These are phyloP conservation scores for Gortyna flavago DNA, from an alignment of 2,888 invertebrate genomes.

Conservation along the genomic window DNA sequence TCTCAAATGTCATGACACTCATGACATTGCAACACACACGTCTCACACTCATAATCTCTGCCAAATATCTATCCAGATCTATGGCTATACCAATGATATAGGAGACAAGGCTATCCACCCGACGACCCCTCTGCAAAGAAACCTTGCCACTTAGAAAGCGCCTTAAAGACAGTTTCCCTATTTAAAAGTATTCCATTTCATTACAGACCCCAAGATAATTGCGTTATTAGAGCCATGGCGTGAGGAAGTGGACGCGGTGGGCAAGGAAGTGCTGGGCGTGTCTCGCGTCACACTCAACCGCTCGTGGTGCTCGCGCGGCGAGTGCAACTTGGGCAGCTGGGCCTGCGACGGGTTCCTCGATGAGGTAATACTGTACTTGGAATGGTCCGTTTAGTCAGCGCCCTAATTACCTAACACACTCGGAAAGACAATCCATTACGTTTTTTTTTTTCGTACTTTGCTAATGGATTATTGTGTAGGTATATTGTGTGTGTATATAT, in stretches of 20 bases:
- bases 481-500: no score
- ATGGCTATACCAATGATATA: neutral
- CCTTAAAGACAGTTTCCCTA: neutral
- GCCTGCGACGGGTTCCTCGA: slow-evolving; percentile 92
- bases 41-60: no score
- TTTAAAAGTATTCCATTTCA: neutral
- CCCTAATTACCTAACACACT: neutral
- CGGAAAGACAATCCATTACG: no score
- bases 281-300: slow-evolving; percentile 90
- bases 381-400: neutral
- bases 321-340: slow-evolving; percentile 94
- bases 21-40: no score
- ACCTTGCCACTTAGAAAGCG: neutral
- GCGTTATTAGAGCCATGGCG: slow-evolving; percentile 91
- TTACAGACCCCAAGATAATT: slow-evolving; percentile 83
- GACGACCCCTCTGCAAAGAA: neutral
- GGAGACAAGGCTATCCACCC: neutral
- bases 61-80: no score
- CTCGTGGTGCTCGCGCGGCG: slow-evolving; percentile 87
- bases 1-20: no score
- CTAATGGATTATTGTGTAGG: no score
- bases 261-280: slow-evolving; percentile 90
- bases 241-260: slow-evolving; percentile 89
- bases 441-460: no score
- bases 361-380: slow-evolving; percentile 66